Conservation (phyloP, 2,113 vertebrate genomes). For the Cheirogaleus medius region DNA sequence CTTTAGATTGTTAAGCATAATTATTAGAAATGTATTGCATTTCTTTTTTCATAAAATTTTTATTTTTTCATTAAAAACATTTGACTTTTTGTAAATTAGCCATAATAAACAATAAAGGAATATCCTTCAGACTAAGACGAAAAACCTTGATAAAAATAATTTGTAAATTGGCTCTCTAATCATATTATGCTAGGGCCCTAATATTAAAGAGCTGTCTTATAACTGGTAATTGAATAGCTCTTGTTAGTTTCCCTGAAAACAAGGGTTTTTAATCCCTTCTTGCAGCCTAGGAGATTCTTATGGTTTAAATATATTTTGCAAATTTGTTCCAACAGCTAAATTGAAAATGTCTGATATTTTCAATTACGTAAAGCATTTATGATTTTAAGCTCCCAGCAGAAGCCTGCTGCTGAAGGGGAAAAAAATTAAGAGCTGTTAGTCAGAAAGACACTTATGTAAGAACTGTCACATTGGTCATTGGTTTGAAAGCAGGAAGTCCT, state of each 20-base stretch:
- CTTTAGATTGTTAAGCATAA: background rate
- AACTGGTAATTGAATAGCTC: conserved; percentile 36
- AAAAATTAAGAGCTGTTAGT: conserved; percentile 45
- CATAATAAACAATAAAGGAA: conserved; percentile 25
- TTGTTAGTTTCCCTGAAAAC: conserved; percentile 52
- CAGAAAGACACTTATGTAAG: conserved; percentile 71
- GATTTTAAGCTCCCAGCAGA: conserved; percentile 62
- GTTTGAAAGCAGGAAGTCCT: conserved; percentile 57
- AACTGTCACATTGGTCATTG: conserved; percentile 51
- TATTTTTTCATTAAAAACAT: conserved; percentile 44
- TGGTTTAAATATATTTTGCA: conserved; percentile 58
- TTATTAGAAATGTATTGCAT: conserved; percentile 12
- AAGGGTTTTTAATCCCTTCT: conserved; percentile 47
- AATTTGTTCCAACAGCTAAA: conserved; percentile 55
- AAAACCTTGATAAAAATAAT: conserved; percentile 50
- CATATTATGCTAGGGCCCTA: background rate
- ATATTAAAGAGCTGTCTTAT: conserved; percentile 45
- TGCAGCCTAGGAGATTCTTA: conserved; percentile 41
- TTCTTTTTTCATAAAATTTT: conserved; percentile 28
- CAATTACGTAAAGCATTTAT: conserved; percentile 70
- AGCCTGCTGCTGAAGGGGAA: background rate
- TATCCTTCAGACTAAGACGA: background rate
- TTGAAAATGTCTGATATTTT: conserved; percentile 66
- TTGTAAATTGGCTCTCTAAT: conserved; percentile 28
- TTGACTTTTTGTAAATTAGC: conserved; percentile 60